Conservation (phyloP, 1,140 invertebrate species). For the Grapholita molesta region DNA sequence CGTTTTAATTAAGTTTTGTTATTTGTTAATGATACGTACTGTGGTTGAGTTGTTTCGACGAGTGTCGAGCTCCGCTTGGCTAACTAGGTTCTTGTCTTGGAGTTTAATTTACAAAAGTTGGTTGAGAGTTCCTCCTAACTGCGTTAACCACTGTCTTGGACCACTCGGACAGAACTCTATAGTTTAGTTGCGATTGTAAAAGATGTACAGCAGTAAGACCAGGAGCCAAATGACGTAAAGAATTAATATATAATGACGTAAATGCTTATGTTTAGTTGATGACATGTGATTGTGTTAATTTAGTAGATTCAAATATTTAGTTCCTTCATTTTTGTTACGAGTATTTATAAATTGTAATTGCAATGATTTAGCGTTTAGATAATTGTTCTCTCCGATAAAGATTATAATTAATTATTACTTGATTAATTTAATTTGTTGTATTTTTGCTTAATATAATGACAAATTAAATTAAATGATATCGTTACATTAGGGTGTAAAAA, state of each 20-base stretch:
- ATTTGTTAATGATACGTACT: conserved; percentile 60
- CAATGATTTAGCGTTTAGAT: conserved; percentile 67
- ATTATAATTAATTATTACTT: conserved; percentile 74
- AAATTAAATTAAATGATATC: conserved; percentile 72
- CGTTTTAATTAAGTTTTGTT: conserved; percentile 76
- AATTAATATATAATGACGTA: conserved; percentile 56
- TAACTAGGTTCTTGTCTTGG: background rate
- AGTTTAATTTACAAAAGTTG: background rate
- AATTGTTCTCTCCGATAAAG: conserved; percentile 72
- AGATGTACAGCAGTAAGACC: conserved; percentile 30
- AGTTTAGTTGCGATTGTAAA: conserved; percentile 22
- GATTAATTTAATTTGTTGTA: conserved; percentile 76
- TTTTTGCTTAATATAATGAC: conserved; percentile 74
- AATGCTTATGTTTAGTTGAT: conserved; percentile 61
- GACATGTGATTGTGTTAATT: conserved; percentile 70
- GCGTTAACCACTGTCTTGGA: background rate
- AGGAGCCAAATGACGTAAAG: conserved; percentile 71
- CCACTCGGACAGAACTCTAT: background rate
- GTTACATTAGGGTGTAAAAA: conserved; percentile 77
- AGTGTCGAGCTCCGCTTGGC: background rate
- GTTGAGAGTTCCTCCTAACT: background rate
- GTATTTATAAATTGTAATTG: conserved; percentile 75
- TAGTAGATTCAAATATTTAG: conserved; percentile 73
- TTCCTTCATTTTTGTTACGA: conserved; percentile 76
- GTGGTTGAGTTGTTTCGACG: conserved; percentile 36